Percentiles rank a stretch among this genome's conserved stretches.
Evolutionary conservation across 1,140 invertebrate species (phyloP).

Genomic region (Lucilia cuprina): DNA sequence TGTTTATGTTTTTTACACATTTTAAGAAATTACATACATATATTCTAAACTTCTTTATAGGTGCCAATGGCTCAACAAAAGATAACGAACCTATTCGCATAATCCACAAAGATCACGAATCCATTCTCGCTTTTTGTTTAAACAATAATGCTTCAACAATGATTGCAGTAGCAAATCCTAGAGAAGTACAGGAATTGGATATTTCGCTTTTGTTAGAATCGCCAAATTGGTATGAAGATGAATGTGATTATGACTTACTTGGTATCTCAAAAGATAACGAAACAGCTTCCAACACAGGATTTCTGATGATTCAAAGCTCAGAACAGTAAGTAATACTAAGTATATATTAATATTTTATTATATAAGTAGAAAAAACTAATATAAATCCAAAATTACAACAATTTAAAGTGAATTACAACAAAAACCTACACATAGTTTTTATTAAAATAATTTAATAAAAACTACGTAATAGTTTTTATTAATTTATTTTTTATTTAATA

Average conservation of each 20-base stretch:
- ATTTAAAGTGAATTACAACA: too few species aligned
- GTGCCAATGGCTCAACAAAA: neutral
- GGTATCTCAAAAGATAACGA: constrained; percentile 81
- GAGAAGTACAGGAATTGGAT: constrained; percentile 98
- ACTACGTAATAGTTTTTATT: too few species aligned
- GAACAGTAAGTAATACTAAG: constrained; percentile 55
- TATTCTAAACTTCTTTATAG: constrained; percentile 1
- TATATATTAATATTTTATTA: neutral
- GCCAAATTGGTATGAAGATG: constrained; percentile 91
- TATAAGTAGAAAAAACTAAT: neutral
- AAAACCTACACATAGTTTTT: too few species aligned
- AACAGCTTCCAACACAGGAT: constrained; percentile 79
- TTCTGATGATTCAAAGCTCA: constrained; percentile 90
- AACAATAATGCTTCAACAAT: constrained; percentile 82
- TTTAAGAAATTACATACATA: neutral
- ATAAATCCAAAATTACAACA: too few species aligned
- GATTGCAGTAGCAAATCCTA: constrained; percentile 90
- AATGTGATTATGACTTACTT: constrained; percentile 94
- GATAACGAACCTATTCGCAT: constrained; percentile 86
- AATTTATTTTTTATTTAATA: too few species aligned
- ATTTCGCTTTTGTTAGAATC: constrained; percentile 89
- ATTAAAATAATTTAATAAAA: too few species aligned
- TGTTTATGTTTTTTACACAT: neutral
- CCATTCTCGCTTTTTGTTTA: constrained; percentile 95
- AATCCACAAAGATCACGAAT: constrained; percentile 99